Evolutionary conservation across 2,797 vertebrate species (phyloP), one percentile per base, ranked within the genome.

Genomic region (Mycteria americana): DNA sequence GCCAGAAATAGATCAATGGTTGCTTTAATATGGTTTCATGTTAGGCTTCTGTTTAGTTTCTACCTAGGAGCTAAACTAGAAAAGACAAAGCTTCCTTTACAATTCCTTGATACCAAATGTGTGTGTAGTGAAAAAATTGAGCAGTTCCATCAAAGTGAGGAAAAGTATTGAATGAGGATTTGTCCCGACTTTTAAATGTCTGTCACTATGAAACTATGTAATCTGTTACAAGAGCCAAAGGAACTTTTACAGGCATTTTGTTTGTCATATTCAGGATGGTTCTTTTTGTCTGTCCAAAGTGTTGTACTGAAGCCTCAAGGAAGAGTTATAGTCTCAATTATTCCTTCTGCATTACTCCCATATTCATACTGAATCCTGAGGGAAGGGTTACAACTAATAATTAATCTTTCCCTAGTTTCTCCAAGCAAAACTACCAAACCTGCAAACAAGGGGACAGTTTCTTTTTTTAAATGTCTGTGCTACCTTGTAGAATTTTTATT

Each of bases 351-450:
- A 28, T 57, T 93, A 27, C 56, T 84, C 59, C 82, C 37, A n/a
- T n/a, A 53, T 68, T 92, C 13, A 3, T 73, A 51, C 48, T 68
- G 77, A 89, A 83, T 85, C 79, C 69, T 48, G 92, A 78, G 28
- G 69, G 89, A 92, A 92, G 19, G 65, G 8, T 59, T 85, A 77
- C 59, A 50, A 46, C 27, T 78, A 84, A 67, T 79, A 90, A 95
- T 94, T 95, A 89, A 90, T 96, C 77, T 59, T 96, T 80, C 31
- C 50, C 56, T 57, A 56, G 45, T 76, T 75, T 92, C 85, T 74
- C 67, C 86, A 76, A 87, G 83, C 77, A 91, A 60, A 83, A 75
- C 16, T 31, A 77, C 31, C 85, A 92, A 93, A 91, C 69, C 65
- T 88, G 88, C 79, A 87, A 92, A 53, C 46, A 90, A 84, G 77